Percentiles rank a stretch among this genome's conserved stretches.
Evolutionary conservation across 2,113 vertebrate genomes (phyloP).

Genomic region (Chauna torquata): DNA sequence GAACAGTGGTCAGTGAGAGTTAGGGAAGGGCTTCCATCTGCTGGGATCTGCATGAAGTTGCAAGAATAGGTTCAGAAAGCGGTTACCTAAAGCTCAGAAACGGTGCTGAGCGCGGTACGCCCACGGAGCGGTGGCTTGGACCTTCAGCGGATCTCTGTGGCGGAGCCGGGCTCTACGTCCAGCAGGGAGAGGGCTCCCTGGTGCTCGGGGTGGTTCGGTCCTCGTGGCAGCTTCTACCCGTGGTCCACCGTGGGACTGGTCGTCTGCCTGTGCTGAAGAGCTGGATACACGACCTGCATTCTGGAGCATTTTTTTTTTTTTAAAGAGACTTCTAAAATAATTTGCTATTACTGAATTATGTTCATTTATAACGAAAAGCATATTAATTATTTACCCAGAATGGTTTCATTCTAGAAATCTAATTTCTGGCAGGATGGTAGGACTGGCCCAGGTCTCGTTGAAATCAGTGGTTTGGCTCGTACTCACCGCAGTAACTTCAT

Average conservation of each 20-base stretch:
- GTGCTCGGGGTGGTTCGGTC: neutral
- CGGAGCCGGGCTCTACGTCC: neutral
- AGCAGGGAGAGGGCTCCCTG: neutral
- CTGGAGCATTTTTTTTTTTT: neutral
- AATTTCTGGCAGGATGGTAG: neutral
- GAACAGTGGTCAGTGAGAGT: neutral
- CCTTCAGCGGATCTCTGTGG: too few species aligned
- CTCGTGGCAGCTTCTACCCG: neutral
- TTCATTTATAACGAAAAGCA: neutral
- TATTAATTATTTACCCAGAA: neutral
- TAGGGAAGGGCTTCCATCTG: neutral
- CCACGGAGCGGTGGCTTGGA: too few species aligned
- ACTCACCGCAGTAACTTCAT: neutral
- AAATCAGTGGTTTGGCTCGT: neutral
- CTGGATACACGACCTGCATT: fast-evolving
- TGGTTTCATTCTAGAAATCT: neutral
- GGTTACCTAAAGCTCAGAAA: neutral
- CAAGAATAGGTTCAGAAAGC: neutral
- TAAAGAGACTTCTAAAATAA: neutral
- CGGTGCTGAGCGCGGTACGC: fast-evolving
- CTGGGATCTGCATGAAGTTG: neutral
- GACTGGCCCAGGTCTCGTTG: neutral
- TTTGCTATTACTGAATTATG: neutral
- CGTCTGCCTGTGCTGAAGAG: fast-evolving
- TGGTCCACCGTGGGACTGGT: fast-evolving